A percentile compares a stretch with the other conserved stretches of the same genome.
Evolutionary conservation across 2,113 vertebrate species (phyloP).

Genomic region (Chiloscyllium plagiosum): DNA sequence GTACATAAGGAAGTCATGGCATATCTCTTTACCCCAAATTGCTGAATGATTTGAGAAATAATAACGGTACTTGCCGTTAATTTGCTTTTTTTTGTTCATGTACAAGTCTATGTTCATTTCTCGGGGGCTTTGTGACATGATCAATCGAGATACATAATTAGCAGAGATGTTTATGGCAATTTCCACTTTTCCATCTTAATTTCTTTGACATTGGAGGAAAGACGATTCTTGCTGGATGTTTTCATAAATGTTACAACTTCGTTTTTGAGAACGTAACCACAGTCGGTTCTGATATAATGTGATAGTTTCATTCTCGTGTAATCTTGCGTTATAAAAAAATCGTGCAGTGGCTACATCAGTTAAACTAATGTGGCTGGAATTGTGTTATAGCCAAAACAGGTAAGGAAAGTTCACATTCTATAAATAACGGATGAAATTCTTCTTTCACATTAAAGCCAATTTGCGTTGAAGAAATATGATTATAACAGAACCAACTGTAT

Average conservation of each 20-base stretch:
- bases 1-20: not conserved
- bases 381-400: too few species aligned
- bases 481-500: too few species aligned
- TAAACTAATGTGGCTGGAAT: too few species aligned
- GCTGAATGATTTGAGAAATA: not conserved
- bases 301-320: too few species aligned
- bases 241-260: not conserved
- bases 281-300: too few species aligned
- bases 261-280: not conserved
- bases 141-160: not conserved
- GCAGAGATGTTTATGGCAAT: not conserved
- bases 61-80: not conserved
- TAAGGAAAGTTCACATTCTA: too few species aligned
- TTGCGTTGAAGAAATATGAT: too few species aligned
- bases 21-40: not conserved
- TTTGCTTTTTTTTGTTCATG: not conserved
- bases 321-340: too few species aligned
- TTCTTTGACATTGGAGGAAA: not conserved
- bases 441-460: too few species aligned
- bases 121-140: too few species aligned
- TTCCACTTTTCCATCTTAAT: not conserved
- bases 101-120: not conserved
- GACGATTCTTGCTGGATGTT: not conserved
- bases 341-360: too few species aligned
- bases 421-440: too few species aligned